phyloP scores from a whole-genome alignment of 2,113 vertebrate genomes.

The Sylvietta virens region DNA sequence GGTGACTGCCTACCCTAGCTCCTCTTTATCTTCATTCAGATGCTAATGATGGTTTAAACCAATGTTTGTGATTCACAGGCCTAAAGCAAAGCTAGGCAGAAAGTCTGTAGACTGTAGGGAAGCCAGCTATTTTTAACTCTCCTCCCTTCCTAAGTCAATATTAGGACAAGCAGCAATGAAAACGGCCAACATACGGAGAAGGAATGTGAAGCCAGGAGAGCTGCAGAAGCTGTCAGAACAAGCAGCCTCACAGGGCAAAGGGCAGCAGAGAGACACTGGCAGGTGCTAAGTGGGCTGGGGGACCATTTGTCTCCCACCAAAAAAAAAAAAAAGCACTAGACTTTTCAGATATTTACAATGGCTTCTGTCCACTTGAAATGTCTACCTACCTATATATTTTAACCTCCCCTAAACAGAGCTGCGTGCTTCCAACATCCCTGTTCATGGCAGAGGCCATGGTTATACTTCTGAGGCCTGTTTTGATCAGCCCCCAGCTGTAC shows the following conservation, averaged over 20 bases:
- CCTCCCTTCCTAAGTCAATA: slow-evolving; percentile 52
- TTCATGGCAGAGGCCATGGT: not conserved
- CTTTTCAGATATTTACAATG: slow-evolving; percentile 18
- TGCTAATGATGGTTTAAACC: slow-evolving; percentile 30
- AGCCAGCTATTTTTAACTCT: slow-evolving; percentile 4
- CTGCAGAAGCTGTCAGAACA: not conserved
- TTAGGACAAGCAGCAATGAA: slow-evolving; percentile 42
- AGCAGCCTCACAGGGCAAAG: slow-evolving; percentile 35
- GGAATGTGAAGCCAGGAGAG: slow-evolving; percentile 2
- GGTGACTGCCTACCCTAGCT: not conserved
- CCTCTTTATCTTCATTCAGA: not conserved
- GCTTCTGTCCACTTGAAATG: not conserved
- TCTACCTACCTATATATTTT: not conserved
- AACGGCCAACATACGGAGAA: slow-evolving; percentile 49
- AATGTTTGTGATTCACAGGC: not conserved
- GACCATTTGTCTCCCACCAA: slow-evolving; percentile 41
- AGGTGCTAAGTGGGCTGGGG: slow-evolving; percentile 48
- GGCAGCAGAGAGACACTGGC: slow-evolving; percentile 3
- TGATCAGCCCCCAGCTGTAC: not conserved
- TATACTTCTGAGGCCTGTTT: not conserved
- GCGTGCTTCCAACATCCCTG: not conserved
- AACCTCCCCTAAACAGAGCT: not conserved
- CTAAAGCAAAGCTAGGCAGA: slow-evolving; percentile 28
- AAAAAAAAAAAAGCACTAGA: not conserved
- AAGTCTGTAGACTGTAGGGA: not conserved